phyloP scores from a whole-genome alignment of 2,113 vertebrate genomes.

The Chinchilla lanigera region DNA sequence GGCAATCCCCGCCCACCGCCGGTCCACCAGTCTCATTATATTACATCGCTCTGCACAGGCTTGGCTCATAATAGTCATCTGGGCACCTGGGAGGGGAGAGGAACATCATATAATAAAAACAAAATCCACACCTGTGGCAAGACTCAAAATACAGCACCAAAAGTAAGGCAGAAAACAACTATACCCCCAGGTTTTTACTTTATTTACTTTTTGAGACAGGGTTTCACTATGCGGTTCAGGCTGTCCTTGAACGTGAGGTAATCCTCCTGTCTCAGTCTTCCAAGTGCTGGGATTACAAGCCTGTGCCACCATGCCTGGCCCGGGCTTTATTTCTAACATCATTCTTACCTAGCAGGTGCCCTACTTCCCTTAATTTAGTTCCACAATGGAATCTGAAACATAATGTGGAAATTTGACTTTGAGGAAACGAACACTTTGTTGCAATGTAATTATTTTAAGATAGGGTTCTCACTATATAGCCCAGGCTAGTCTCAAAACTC shows the following conservation, averaged over 20 bases:
- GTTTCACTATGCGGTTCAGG: background rate
- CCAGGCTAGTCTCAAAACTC: background rate
- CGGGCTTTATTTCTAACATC: background rate
- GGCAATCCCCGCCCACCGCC: slow-evolving; percentile 98
- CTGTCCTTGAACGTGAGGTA: background rate
- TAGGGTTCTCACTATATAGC: background rate
- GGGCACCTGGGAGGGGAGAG: slow-evolving; percentile 90
- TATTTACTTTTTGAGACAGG: background rate
- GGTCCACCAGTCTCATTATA: slow-evolving; percentile 98
- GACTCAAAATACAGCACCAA: background rate
- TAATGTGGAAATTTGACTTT: background rate
- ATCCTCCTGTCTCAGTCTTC: background rate
- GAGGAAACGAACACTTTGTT: background rate
- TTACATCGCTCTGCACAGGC: slow-evolving; percentile 98
- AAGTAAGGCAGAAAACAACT: background rate
- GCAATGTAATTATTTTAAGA: background rate
- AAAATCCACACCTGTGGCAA: background rate
- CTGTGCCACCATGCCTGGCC: background rate
- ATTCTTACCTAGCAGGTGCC: background rate
- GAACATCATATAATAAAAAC: background rate
- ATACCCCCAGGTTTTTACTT: background rate
- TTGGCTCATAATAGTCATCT: slow-evolving; percentile 99
- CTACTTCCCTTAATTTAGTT: background rate
- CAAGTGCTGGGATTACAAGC: background rate
- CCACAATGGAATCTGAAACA: background rate